These are phyloP conservation scores for Percina caprodes DNA, from an alignment of 2,113 vertebrate species.

Conservation along the genomic window DNA sequence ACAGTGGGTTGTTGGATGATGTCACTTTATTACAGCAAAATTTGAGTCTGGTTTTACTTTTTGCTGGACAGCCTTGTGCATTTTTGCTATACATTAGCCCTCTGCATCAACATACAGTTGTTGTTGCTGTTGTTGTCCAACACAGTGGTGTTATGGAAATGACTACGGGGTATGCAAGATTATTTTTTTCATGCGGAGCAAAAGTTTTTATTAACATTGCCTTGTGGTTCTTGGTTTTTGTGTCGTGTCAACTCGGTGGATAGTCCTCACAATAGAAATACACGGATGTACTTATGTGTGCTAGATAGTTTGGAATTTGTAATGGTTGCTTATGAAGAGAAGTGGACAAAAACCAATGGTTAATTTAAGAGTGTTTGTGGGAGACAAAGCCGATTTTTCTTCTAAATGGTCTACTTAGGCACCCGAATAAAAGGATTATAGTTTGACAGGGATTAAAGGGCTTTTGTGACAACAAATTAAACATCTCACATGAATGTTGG, in stretches of 20 bases:
- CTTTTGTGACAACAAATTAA: constrained; percentile 65
- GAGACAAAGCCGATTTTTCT: constrained; percentile 52
- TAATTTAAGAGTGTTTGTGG: constrained; percentile 49
- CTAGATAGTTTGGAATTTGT: background rate
- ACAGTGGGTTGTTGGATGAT: background rate
- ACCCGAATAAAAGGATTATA: constrained; percentile 60
- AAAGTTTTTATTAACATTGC: background rate
- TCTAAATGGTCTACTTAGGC: constrained; percentile 62
- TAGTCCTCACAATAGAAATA: background rate
- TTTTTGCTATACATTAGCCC: background rate
- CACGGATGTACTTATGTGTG: background rate
- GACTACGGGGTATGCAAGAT: background rate
- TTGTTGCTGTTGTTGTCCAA: background rate
- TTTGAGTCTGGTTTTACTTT: background rate
- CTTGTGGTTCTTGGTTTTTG: background rate
- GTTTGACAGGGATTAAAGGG: constrained; percentile 53
- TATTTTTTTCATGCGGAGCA: background rate
- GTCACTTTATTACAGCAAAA: background rate
- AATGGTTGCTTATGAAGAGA: constrained; percentile 34
- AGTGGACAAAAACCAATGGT: constrained; percentile 37
- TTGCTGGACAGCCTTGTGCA: background rate
- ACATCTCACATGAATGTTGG: constrained; percentile 45
- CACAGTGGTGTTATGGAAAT: background rate
- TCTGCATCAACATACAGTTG: background rate
- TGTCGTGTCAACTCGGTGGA: background rate